Evolutionary conservation across 2,113 vertebrate genomes (phyloP).

Genomic region (Phyllopteryx taeniolatus): DNA sequence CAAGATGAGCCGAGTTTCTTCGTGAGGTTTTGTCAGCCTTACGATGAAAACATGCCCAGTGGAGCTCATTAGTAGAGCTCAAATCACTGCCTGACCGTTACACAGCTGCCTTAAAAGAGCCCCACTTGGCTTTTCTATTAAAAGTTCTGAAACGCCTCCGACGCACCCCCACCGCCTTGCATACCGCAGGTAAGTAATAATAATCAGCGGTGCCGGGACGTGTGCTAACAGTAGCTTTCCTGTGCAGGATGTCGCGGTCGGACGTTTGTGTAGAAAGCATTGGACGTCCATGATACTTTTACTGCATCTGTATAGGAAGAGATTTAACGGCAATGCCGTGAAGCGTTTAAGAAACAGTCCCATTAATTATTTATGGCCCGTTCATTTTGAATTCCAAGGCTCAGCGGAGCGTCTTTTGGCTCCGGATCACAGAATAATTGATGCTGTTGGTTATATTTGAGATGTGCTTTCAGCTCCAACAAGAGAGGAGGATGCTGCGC

Average conservation of each 20-base stretch:
- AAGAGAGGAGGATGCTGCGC: neutral
- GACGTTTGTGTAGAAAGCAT: constrained; percentile 3
- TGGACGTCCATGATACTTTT: constrained; percentile 21
- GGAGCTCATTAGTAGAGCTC: constrained; percentile 58
- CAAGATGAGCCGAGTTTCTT: constrained; percentile 25
- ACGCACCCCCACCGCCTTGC: constrained; percentile 4
- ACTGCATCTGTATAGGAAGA: constrained; percentile 19
- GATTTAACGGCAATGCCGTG: constrained; percentile 39
- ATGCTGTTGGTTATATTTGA: neutral
- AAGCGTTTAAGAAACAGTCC: constrained; percentile 41
- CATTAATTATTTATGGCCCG: constrained; percentile 43
- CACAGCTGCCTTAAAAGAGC: constrained; percentile 23
- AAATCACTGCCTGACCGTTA: constrained; percentile 39
- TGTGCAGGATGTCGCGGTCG: neutral
- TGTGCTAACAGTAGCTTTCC: neutral
- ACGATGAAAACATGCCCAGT: constrained; percentile 52
- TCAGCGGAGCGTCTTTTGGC: constrained; percentile 15
- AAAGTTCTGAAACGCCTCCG: constrained; percentile 13
- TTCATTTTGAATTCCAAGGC: constrained; percentile 37
- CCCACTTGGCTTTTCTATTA: constrained; percentile 36
- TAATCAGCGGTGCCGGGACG: neutral
- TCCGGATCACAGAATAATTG: constrained; percentile 43
- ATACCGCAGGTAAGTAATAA: constrained; percentile 28
- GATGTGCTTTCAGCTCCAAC: neutral
- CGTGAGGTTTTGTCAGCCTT: constrained; percentile 18